Base-by-base conservation (phyloP, 2,113 vertebrate species). In the Odontesthes bonariensis region DNA sequence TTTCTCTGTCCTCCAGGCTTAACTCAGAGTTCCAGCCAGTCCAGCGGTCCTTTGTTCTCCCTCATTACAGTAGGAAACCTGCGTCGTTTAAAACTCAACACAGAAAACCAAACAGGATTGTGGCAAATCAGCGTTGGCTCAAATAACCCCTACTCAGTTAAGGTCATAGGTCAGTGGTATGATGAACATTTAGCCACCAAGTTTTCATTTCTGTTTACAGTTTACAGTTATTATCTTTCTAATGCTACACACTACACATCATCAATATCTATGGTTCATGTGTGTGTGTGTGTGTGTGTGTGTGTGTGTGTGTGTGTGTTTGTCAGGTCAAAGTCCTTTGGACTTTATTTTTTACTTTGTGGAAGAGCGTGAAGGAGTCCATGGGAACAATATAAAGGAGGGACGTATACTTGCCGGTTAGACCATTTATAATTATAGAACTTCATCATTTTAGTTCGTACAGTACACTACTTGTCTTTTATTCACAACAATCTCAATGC, bases 121-220 rank as follows among this genome's bases (percentile, higher is more conserved):
- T 94, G 93, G 93, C 9, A 81, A 66, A 81, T 94, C 49, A 65
- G 58, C 1, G 71, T 94, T 1, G 62, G 32, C 47, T 93, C 92
- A 22, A 72, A 44, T 4, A 11, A 84, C 0, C n/a, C 75, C 5
- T 94, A 93, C 65, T 82, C 89, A 46, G 70, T 94, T 6, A 94
- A 92, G 77, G 90, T 93, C 55, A 88, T 65, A 84, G 93, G 93
- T 93, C 58, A 73, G 82, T 69, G 44, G 4, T 17, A 44, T 44
- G 1, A 55, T n/a, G 27, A 32, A 22, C 56, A 31, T 16, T 69
- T 22, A 47, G 31, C 42, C 54, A 11, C 20, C 47, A 17, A 22
- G 54, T 23, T 32, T 4, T 49, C 6, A 16, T 49, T 19, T n/a
- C 0, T 44, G 14, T 44, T 14, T 16, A 16, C 27, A 2, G 14